phyloP scores from a whole-genome alignment of 2,888 invertebrate genomes.

The Zonitis immaculata region DNA sequence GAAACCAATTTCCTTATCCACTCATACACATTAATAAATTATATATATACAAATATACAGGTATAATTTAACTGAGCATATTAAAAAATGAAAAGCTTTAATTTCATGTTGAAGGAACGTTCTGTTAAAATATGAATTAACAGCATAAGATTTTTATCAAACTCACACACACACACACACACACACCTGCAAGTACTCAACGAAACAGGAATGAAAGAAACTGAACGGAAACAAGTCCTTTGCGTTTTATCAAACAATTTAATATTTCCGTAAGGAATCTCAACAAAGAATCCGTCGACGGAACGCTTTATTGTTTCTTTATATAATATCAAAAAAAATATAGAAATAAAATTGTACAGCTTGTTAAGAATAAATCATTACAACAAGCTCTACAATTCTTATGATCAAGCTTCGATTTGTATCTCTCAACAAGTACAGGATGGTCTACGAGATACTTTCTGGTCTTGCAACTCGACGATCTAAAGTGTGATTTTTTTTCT shows the following conservation, averaged over 20 bases:
- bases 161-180: not conserved
- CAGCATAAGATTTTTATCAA: too few relatives aligned
- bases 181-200: not conserved
- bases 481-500: too few relatives aligned
- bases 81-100: too few relatives aligned
- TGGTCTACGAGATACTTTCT: too few relatives aligned
- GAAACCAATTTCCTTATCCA: slow-evolving; percentile 16
- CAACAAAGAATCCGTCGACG: not conserved
- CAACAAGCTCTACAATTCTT: too few relatives aligned
- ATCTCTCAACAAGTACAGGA: too few relatives aligned
- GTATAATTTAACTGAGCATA: too few relatives aligned
- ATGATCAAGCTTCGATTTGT: too few relatives aligned
- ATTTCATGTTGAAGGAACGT: too few relatives aligned
- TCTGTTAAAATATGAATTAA: too few relatives aligned
- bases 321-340: not conserved
- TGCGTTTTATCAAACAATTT: not conserved
- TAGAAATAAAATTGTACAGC: too few relatives aligned
- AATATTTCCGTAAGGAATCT: not conserved
- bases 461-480: too few relatives aligned
- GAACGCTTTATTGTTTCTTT: not conserved
- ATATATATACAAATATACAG: not conserved
- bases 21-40: slow-evolving; percentile 4
- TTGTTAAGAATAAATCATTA: not conserved
- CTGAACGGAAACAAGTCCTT: not conserved
- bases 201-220: not conserved